Percentiles rank a stretch among this genome's conserved stretches.
These are phyloP conservation scores for Chlorodrepanis virens DNA, from an alignment of 2,113 vertebrate genomes.

Conservation along the genomic window DNA sequence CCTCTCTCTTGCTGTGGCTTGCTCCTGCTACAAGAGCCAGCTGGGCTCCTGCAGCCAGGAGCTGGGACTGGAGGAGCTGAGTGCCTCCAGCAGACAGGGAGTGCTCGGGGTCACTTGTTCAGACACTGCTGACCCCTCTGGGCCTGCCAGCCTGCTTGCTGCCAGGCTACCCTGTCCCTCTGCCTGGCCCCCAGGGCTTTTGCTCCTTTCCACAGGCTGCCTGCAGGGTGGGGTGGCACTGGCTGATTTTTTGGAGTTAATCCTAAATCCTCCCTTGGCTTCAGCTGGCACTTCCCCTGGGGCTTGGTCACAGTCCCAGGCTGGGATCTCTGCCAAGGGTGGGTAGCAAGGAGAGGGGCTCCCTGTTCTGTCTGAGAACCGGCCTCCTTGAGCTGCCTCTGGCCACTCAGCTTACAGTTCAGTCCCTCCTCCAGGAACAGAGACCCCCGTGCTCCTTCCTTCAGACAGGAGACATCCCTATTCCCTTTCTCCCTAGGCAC, in stretches of 20 bases:
- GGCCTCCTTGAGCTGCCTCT: neutral
- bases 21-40: neutral
- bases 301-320: neutral
- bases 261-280: neutral
- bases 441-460: rapidly evolving
- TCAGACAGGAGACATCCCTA: neutral
- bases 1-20: neutral
- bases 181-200: neutral
- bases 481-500: neutral
- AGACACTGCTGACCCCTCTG: neutral
- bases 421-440: neutral
- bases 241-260: neutral
- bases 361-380: neutral
- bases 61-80: neutral
- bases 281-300: neutral
- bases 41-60: neutral
- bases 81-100: neutral
- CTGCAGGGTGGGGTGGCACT: neutral
- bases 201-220: neutral
- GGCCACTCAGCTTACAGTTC: neutral
- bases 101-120: neutral
- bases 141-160: neutral
- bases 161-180: neutral
- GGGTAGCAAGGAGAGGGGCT: neutral
- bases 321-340: neutral